Evolutionary conservation across 2,888 invertebrate genomes (phyloP).

Genomic region (Hypsopygia costalis): DNA sequence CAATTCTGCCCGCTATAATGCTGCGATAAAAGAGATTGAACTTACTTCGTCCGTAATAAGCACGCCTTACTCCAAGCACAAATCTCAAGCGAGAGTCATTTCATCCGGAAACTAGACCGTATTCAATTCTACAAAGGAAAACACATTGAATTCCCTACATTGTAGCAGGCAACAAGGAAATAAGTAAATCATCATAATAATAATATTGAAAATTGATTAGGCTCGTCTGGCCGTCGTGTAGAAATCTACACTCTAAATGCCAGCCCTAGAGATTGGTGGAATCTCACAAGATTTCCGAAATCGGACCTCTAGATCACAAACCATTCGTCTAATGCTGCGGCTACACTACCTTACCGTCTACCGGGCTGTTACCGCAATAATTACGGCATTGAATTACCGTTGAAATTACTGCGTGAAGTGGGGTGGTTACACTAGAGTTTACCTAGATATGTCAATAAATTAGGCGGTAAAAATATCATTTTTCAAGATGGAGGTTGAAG

Average conservation of each 20-base stretch:
- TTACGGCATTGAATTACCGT: too few species aligned
- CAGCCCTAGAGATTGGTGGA: constrained; percentile 1
- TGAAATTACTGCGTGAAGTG: too few species aligned
- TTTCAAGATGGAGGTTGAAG: too few species aligned
- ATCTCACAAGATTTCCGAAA: constrained; percentile 23
- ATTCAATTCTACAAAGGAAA: constrained; percentile 27
- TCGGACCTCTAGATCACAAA: constrained; percentile 19
- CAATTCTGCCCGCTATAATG: constrained; percentile 65
- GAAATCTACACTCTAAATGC: neutral
- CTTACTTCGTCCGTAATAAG: constrained; percentile 67
- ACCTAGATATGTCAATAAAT: too few species aligned
- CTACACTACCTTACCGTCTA: too few species aligned
- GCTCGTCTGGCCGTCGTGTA: constrained; percentile 3
- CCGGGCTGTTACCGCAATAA: too few species aligned
- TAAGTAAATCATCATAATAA: neutral
- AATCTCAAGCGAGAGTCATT: constrained; percentile 43
- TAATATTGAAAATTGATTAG: neutral
- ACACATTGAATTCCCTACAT: constrained; percentile 4
- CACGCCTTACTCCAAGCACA: constrained; percentile 41
- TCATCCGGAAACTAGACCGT: constrained; percentile 37
- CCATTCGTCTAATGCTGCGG: too few species aligned
- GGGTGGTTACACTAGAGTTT: too few species aligned
- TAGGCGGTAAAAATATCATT: too few species aligned
- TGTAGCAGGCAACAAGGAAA: neutral
- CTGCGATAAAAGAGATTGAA: constrained; percentile 75